phyloP scores from a whole-genome alignment of 2,888 invertebrate species.

The Ochropleura plecta region DNA sequence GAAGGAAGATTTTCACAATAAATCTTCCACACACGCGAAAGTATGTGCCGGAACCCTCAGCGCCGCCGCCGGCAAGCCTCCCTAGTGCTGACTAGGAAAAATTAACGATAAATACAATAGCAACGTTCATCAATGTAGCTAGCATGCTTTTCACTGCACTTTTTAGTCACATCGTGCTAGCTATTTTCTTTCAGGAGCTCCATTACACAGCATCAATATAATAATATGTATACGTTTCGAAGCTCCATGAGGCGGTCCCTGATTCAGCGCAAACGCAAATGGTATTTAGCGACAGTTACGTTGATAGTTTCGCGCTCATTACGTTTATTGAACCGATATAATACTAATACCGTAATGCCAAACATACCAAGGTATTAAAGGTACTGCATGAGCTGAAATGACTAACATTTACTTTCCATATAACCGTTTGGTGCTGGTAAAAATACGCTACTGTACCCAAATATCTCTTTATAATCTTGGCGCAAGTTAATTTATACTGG shows the following conservation, averaged over 20 bases:
- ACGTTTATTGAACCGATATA: not conserved
- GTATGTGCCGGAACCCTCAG: slow-evolving; percentile 36
- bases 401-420: not conserved
- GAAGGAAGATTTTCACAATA: slow-evolving; percentile 37
- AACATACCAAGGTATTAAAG: too few species aligned
- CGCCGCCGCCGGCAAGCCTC: not conserved
- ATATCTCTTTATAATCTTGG: slow-evolving; percentile 11
- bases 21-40: slow-evolving; percentile 56
- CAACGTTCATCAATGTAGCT: not conserved
- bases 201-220: too few species aligned
- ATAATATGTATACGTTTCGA: too few species aligned
- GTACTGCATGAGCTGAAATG: not conserved
- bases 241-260: slow-evolving; percentile 10
- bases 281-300: not conserved
- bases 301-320: not conserved
- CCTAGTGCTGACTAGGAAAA: not conserved
- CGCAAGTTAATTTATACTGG: slow-evolving; percentile 6
- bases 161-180: not conserved
- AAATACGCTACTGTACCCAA: not conserved
- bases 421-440: too few species aligned
- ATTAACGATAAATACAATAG: slow-evolving; percentile 21
- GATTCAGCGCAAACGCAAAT: not conserved
- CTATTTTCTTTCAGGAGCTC: slow-evolving; percentile 2
- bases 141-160: slow-evolving; percentile 3
- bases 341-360: too few species aligned